Percentiles rank a stretch among this genome's conserved stretches.
Conservation (phyloP, 2,113 vertebrate genomes). For the Callopanchax toddi region DNA sequence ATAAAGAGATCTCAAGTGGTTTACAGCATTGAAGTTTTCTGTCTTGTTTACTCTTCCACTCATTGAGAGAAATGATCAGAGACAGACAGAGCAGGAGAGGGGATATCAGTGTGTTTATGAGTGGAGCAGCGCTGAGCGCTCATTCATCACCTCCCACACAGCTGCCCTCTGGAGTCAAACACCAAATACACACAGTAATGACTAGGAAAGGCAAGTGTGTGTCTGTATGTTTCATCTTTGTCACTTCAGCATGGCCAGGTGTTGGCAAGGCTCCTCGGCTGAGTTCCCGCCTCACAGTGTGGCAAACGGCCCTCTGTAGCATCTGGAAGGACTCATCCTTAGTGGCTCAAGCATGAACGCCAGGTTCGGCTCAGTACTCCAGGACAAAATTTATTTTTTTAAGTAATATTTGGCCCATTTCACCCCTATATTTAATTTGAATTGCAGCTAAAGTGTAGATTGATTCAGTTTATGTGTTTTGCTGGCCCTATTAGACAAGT, state of each 20-base stretch:
- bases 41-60: conserved; percentile 18
- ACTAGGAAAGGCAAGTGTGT: conserved; percentile 29
- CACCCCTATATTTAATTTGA: conserved; percentile 12
- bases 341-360: conserved; percentile 44
- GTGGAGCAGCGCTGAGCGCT: conserved; percentile 38
- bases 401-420: conserved; percentile 31
- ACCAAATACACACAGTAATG: conserved; percentile 47
- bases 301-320: conserved; percentile 55
- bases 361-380: conserved; percentile 6
- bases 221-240: conserved; percentile 15
- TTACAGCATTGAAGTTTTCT: conserved; percentile 16
- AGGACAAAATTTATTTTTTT: conserved; percentile 14
- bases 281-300: conserved; percentile 57
- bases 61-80: conserved; percentile 28
- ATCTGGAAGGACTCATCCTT: conserved; percentile 73
- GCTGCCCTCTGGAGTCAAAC: conserved; percentile 64
- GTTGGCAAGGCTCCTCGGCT: conserved; percentile 57
- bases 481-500: conserved; percentile 8
- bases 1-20: too few relatives aligned
- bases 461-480: conserved; percentile 2
- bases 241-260: conserved; percentile 60
- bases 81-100: conserved; percentile 12
- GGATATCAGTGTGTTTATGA: conserved; percentile 47
- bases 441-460: conserved; percentile 10
- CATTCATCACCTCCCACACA: conserved; percentile 79